phyloP scores from a whole-genome alignment of 2,797 vertebrate genomes.

The Bucorvus abyssinicus region DNA sequence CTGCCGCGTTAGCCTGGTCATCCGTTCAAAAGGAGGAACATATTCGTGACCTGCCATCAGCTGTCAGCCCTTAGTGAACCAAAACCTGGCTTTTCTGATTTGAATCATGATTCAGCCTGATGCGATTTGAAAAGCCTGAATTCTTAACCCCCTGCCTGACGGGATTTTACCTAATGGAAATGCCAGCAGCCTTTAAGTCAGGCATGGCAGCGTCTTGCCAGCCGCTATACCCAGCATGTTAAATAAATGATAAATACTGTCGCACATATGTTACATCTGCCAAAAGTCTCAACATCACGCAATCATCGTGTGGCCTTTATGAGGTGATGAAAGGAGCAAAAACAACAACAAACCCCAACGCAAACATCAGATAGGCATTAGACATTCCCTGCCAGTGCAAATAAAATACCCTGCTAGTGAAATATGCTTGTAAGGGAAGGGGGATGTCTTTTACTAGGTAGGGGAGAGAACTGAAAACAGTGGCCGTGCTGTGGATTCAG shows the following conservation, averaged over 20 bases:
- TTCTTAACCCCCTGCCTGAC: constrained; percentile 63
- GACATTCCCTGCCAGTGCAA: not conserved
- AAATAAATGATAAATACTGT: constrained; percentile 68
- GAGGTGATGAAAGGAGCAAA: constrained; percentile 57
- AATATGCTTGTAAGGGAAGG: not conserved
- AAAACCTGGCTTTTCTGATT: constrained; percentile 68
- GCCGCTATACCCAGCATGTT: constrained; percentile 41
- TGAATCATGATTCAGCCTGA: constrained; percentile 64
- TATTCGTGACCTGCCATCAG: constrained; percentile 44
- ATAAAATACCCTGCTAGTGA: not conserved
- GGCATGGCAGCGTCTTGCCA: constrained; percentile 56
- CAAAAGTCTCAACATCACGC: constrained; percentile 40
- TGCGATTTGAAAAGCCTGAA: constrained; percentile 74
- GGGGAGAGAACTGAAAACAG: not conserved
- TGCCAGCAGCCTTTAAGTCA: constrained; percentile 66
- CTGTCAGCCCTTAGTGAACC: constrained; percentile 39
- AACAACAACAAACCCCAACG: constrained; percentile 39
- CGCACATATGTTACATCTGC: constrained; percentile 64
- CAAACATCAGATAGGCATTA: constrained; percentile 5
- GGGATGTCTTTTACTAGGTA: not conserved
- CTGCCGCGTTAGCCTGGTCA: not conserved
- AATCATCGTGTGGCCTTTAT: constrained; percentile 14
- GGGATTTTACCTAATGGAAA: constrained; percentile 59
- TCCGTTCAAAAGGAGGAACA: not conserved
- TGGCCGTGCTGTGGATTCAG: not conserved